phyloP scores from a whole-genome alignment of 2,888 invertebrate species.

The Alsophila aescularia region DNA sequence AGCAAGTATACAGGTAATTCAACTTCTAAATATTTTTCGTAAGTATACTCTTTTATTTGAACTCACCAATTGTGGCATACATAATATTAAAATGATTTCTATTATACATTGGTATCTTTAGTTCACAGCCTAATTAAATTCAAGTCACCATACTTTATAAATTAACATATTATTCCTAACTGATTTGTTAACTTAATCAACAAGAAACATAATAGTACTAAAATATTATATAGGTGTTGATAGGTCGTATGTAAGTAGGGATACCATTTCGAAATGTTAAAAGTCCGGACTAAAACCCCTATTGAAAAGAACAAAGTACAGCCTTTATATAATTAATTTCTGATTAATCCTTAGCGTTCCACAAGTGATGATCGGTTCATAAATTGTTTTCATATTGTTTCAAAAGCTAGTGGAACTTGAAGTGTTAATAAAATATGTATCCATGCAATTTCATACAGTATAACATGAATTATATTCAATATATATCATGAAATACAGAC shows the following conservation, averaged over 20 bases:
- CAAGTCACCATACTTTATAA: not conserved
- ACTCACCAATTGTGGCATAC: constrained; percentile 13
- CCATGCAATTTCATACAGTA: too few species aligned
- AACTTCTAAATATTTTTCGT: constrained; percentile 10
- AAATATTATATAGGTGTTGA: not conserved
- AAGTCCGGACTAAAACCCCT: too few species aligned
- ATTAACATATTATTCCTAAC: not conserved
- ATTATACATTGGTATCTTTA: not conserved
- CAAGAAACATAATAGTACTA: not conserved
- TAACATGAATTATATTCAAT: too few species aligned
- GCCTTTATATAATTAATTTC: too few species aligned
- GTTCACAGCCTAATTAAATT: constrained; percentile 12
- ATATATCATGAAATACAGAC: too few species aligned
- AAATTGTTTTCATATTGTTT: too few species aligned
- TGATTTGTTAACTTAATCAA: not conserved
- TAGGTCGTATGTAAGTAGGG: not conserved
- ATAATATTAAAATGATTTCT: not conserved
- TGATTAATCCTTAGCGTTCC: too few species aligned
- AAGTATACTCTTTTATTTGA: constrained; percentile 3
- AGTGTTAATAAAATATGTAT: too few species aligned
- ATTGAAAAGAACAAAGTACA: too few species aligned
- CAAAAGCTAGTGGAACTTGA: too few species aligned
- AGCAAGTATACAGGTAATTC: constrained; percentile 19
- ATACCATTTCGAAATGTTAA: too few species aligned
- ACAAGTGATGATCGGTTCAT: too few species aligned